Base-by-base conservation (phyloP, 2,113 vertebrate species). In the Nesoenas mayeri region DNA sequence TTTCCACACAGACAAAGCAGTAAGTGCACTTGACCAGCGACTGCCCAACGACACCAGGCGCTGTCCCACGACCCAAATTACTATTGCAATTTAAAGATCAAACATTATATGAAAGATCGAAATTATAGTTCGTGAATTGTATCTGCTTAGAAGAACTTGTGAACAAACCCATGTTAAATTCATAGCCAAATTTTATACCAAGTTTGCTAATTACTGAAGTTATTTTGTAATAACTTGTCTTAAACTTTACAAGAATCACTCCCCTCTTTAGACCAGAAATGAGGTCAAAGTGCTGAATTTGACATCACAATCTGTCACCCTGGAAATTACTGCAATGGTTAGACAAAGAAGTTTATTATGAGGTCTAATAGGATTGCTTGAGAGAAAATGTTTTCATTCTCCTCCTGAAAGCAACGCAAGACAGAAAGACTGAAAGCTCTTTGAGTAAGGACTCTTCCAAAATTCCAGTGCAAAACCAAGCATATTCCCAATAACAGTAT, bases 341-440 rank as follows among this genome's bases (percentile, higher is more conserved):
- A 85, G n/a, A 94, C 80, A 95, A 95, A 95, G 73, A 80, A 88
- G 53, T 89, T 87, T 89, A 87, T 89, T 93, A 94, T 79, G 36
- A 91, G 36, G 81, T 80, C 40, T 87, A 95, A 94, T 12, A 79
- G 44, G 89, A 92, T 65, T 91, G 78, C 53, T 84, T 22, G 38
- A 53, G 72, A 89, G 51, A 86, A 92, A 75, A 56, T 8, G 13
- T 77, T 89, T 88, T 87, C 53, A 18, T 79, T 89, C 61, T 84
- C 34, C 70, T 87, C 54, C 65, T 9, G 25, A 94, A 91, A 91
- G 87, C 61, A 85, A 50, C 16, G 67, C 29, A 65, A 70, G 65
- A 86, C 40, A 54, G 28, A 72, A 54, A 85, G 44, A 61, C 40
- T 32, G 57, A 32, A 79, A 62, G 34, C 12, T 84, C 64, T 54